Base-by-base conservation (phyloP, 2,797 vertebrate genomes). In the Danio tinwini region DNA sequence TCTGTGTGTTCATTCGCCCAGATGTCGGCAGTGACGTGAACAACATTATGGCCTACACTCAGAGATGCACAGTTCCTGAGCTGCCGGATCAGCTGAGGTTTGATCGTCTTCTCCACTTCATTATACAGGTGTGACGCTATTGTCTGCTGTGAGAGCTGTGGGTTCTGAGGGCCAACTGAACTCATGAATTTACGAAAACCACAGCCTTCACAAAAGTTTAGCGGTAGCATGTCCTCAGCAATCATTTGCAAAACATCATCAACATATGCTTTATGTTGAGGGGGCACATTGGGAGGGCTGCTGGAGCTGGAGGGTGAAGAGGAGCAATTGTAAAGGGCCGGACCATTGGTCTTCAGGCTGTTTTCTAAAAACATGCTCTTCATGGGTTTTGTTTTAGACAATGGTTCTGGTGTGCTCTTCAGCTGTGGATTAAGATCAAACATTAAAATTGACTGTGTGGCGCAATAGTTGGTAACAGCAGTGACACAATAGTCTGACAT, bases 161-260 rank as follows among this genome's bases (percentile, higher is more conserved):
- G 87, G 88, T 88, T 90, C 17, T 92, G 86, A 11, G 93, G 91
- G 11, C 75, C 86, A 44, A 94, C 82, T 12, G 84, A 84, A 5
- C 82, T 86, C 88, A 95, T 89, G 80, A 95, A 94, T 2, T 86
- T 90, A 50, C 91, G 88, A 88, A 95, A 95, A 21, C 94, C 94
- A 4, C 89, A 21, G 0, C 92, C 90, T 85, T 94, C 93, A 53
- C 94, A 90, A 74, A 95, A 91, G 87, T 91, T 93, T 19, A 95
- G 88, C 2, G 94, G 93, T 65, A 95, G 87, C 94, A 94, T 94
- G 87, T 95, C 94, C 73, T 93, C 93, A 0, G 93, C 90, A 0
- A 94, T 90, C 93, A 95, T 94, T 76, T 84, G 92, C 80, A 95
- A 72, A 0, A 91, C 85, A 6, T 91, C 92, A 19, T 90, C 86